A percentile compares a stretch with the other conserved stretches of the same genome.
These are phyloP conservation scores for Rutpela maculata DNA, from an alignment of 2,888 invertebrate genomes.

Conservation along the genomic window DNA sequence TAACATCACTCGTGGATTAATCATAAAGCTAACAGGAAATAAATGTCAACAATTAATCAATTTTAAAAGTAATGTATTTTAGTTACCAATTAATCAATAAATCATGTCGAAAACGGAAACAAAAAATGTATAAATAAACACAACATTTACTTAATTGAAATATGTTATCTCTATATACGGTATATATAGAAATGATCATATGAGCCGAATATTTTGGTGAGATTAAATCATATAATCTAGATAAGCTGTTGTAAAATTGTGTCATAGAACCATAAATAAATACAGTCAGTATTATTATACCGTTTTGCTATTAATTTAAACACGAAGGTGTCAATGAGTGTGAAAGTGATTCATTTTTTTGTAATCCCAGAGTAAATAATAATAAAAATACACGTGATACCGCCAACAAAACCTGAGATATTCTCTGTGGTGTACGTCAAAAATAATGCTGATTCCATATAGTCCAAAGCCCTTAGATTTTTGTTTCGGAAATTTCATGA, in stretches of 20 bases:
- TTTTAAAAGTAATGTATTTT: neutral
- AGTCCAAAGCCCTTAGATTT: too few species aligned
- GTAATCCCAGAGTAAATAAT: constrained; percentile 17
- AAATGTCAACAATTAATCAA: neutral
- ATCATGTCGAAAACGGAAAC: constrained; percentile 5
- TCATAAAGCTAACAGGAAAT: constrained; percentile 16
- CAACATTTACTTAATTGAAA: neutral
- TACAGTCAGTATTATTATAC: constrained; percentile 7
- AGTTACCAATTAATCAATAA: neutral
- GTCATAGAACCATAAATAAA: constrained; percentile 24
- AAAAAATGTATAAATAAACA: constrained; percentile 8
- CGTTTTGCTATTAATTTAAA: neutral
- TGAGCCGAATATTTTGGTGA: neutral
- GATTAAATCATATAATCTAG: constrained; percentile 25
- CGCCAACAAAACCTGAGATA: neutral
- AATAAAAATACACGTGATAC: neutral
- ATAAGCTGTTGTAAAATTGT: constrained; percentile 24
- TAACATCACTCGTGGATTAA: neutral
- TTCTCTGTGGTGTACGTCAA: neutral
- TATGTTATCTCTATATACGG: neutral
- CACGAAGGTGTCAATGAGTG: constrained; percentile 20
- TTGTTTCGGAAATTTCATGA: too few species aligned
- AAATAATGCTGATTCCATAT: too few species aligned
- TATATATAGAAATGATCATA: constrained; percentile 12
- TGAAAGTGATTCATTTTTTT: constrained; percentile 27